These are phyloP conservation scores for Rhinatrema bivittatum DNA, from an alignment of 2,797 vertebrate genomes.

Conservation along the genomic window DNA sequence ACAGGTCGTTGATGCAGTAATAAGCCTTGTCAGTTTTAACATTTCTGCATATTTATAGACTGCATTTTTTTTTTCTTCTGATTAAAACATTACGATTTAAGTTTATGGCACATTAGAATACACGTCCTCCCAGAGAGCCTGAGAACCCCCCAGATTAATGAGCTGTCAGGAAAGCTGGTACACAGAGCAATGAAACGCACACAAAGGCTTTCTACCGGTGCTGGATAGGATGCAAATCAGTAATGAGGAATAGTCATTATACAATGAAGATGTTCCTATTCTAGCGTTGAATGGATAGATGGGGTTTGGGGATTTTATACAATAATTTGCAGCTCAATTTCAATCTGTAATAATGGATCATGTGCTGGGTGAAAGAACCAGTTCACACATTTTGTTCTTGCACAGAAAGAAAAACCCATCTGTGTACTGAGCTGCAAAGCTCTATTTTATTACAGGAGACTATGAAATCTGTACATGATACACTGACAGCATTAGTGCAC, in stretches of 20 bases:
- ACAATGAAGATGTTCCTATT: constrained; percentile 2
- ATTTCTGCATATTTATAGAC: constrained; percentile 22
- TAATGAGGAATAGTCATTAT: constrained; percentile 13
- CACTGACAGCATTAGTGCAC: too few species aligned
- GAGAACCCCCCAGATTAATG: constrained; percentile 6
- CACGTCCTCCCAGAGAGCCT: constrained; percentile 13
- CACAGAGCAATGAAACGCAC: constrained; percentile 7
- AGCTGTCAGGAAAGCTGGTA: constrained; percentile 5
- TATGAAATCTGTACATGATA: too few species aligned
- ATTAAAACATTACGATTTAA: constrained; percentile 5
- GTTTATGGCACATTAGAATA: constrained; percentile 12
- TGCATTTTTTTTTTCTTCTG: constrained; percentile 15
- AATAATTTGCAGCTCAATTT: background rate
- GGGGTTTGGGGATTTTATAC: background rate
- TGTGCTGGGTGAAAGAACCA: too few species aligned
- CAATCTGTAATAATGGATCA: background rate
- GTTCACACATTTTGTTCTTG: too few species aligned
- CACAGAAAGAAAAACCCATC: too few species aligned
- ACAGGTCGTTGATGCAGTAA: constrained; percentile 19
- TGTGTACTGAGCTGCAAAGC: too few species aligned
- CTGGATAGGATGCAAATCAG: constrained; percentile 9
- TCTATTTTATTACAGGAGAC: too few species aligned
- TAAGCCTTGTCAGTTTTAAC: constrained; percentile 23
- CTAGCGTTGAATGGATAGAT: background rate
- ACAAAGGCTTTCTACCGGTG: background rate